These are phyloP conservation scores for Drosophila setosimentum DNA, from an alignment of 2,888 invertebrate species.

Conservation along the genomic window DNA sequence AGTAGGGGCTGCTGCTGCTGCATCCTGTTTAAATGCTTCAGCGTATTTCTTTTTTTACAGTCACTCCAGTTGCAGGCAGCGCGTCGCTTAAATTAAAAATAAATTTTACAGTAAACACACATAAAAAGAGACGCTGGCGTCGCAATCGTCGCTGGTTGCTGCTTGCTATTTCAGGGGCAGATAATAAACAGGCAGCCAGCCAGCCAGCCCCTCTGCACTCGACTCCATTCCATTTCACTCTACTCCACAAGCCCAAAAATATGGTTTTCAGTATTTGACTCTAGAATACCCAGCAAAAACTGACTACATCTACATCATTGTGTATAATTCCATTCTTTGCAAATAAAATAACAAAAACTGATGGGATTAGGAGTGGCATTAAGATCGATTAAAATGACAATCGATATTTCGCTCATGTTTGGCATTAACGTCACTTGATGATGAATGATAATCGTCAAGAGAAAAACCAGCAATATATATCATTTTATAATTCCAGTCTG, in stretches of 20 bases:
- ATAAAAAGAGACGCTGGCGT: conserved; percentile 66
- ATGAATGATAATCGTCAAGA: neutral
- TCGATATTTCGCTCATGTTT: neutral
- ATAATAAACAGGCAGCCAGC: conserved; percentile 38
- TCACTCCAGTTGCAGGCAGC: conserved; percentile 50
- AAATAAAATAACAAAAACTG: neutral
- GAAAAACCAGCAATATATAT: neutral
- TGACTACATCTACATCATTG: neutral
- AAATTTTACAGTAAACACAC: conserved; percentile 81
- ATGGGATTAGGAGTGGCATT: neutral
- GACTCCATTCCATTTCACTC: conserved; percentile 2
- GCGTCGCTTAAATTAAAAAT: conserved; percentile 78
- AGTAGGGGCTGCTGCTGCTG: conserved; percentile 40
- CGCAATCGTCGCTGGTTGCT: neutral
- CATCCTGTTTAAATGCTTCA: conserved; percentile 77
- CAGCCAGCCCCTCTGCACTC: neutral
- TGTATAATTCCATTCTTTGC: no score
- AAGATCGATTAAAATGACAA: neutral
- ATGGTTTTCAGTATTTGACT: conserved; percentile 3
- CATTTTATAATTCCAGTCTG: neutral
- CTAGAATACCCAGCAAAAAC: conserved; percentile 15
- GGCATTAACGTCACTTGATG: neutral
- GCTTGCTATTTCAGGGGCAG: conserved; percentile 18
- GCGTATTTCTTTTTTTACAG: conserved; percentile 29
- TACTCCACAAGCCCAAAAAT: neutral